Evolutionary conservation across 2,797 vertebrate genomes (phyloP), one percentile per base, ranked within the genome.

Genomic region (Danio tinwini): DNA sequence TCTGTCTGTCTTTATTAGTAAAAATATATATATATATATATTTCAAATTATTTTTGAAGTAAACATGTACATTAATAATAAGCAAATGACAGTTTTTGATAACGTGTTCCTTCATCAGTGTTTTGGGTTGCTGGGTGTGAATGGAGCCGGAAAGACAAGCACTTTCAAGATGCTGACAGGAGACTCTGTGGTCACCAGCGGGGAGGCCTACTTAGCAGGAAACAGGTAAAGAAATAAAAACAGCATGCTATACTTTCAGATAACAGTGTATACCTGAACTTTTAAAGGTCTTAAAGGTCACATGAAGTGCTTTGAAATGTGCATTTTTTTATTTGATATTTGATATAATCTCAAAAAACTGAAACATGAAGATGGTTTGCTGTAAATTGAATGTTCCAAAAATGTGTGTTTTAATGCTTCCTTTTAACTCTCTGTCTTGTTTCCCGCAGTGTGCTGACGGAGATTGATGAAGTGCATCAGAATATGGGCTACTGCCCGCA

Each of bases 401-500:
- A 17, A 50, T n/a, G 55, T 56, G 17, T 50, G 11, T 39, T 56
- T 11, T 39, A 40, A n/a, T 10, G 2, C 17, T 50, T 62, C 6
- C 7, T 14, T 47, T 12, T 19, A 71, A 21, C 39, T 29, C 21
- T 44, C 29, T 69, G 37, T 19, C 50, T 72, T 55, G 78, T 45
- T 62, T 17, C 16, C 50, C 83, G 7, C 86, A 99, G 97, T 71
- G 97, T 99, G 45, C 93, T 93, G 56, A 93, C 93, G 63, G 92
- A 98, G 85, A 99, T 98, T 21, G 90, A 96, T 0, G 97, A 98
- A 88, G 98, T 97, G 9, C 96, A 99, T 90, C 97, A 96, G 92
- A 98, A 97, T 89, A 98, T 99, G 97, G 98, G 97, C 37, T 98
- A 99, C 84, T 99, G 98, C 74, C 98, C 98, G 40, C 98, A 99